Evolutionary conservation across 2,797 vertebrate genomes (phyloP).

Genomic region (Sebastes minor): DNA sequence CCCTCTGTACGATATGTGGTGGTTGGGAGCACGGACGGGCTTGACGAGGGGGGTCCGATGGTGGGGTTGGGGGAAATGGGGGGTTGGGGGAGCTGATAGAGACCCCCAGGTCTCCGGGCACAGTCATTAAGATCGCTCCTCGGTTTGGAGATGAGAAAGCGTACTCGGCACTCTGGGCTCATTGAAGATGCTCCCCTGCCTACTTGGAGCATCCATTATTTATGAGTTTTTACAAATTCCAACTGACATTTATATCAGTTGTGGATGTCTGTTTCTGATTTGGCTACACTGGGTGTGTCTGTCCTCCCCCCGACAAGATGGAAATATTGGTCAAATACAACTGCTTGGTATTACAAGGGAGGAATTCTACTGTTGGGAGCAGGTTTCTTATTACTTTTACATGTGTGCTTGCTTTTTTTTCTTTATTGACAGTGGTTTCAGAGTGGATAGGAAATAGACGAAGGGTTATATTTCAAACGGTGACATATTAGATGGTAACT

Average conservation of each 20-base stretch:
- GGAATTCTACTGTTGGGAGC: background rate
- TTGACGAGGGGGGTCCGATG: slow-evolving; percentile 30
- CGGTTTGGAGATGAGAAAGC: slow-evolving; percentile 72
- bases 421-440: background rate
- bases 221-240: slow-evolving; percentile 76
- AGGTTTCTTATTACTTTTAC: background rate
- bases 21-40: slow-evolving; percentile 40
- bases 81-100: slow-evolving; percentile 26
- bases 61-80: slow-evolving; percentile 14
- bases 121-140: slow-evolving; percentile 75
- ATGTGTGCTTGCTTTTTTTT: background rate
- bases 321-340: background rate
- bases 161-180: slow-evolving; percentile 56
- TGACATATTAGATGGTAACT: background rate
- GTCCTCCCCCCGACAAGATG: slow-evolving; percentile 4
- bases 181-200: slow-evolving; percentile 78
- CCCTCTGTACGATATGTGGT: slow-evolving; percentile 33
- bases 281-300: slow-evolving; percentile 31
- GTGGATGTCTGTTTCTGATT: slow-evolving; percentile 61
- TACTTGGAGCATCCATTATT: slow-evolving; percentile 73
- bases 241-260: slow-evolving; percentile 78
- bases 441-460: background rate
- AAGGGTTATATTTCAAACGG: background rate
- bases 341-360: background rate
- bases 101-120: slow-evolving; percentile 67